Evolutionary conservation across 2,113 vertebrate genomes (phyloP).

Genomic region (Entelurus aequoreus): DNA sequence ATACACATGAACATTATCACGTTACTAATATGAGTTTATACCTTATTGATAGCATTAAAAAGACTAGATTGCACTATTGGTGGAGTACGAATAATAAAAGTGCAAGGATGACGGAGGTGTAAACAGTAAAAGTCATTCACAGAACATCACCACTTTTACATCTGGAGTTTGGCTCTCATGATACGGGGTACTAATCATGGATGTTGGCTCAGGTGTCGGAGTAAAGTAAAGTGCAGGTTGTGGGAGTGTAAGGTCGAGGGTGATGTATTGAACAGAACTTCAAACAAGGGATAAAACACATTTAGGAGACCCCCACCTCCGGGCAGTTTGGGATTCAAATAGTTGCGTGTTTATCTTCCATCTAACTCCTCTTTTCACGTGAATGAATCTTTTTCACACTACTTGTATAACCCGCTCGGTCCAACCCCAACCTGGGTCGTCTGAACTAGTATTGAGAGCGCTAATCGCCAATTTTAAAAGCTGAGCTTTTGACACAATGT

Average conservation of each 20-base stretch:
- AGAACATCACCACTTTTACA: neutral
- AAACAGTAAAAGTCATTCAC: neutral
- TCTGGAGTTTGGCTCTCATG: no score
- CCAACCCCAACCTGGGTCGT: no score
- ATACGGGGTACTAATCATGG: neutral
- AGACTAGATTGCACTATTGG: neutral
- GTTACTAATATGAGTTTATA: conserved; percentile 48
- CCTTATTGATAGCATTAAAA: conserved; percentile 48
- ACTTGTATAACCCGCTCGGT: no score
- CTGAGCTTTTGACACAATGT: no score
- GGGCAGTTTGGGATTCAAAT: conserved; percentile 30
- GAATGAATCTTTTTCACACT: no score
- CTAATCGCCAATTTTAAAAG: no score
- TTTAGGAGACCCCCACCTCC: conserved; percentile 51
- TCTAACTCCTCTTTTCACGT: no score
- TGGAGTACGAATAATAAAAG: no score
- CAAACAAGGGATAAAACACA: conserved; percentile 61
- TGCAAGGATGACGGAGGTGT: conserved; percentile 38
- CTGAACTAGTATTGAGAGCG: no score
- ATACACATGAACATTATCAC: conserved; percentile 6
- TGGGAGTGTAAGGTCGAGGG: conserved; percentile 24
- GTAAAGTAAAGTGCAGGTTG: neutral
- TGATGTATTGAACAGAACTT: conserved; percentile 65
- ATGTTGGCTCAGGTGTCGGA: neutral
- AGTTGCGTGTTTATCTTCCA: no score